These are phyloP conservation scores for Agapornis roseicollis DNA, from an alignment of 2,113 vertebrate genomes.

Conservation along the genomic window DNA sequence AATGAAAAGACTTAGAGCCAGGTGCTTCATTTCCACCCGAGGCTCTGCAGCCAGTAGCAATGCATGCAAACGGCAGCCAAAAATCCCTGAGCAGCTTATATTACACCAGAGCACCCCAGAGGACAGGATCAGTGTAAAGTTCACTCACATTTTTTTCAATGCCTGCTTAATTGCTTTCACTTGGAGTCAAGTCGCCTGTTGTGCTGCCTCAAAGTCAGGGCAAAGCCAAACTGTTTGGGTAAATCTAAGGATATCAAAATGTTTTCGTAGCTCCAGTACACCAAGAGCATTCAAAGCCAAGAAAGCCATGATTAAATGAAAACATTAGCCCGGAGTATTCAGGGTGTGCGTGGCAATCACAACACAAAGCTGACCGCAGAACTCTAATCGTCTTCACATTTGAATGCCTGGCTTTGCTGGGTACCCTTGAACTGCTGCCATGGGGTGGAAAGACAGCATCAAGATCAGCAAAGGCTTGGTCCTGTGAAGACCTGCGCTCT, in stretches of 20 bases:
- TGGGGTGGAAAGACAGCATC: not conserved
- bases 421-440: not conserved
- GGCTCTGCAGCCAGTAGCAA: not conserved
- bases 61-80: not conserved
- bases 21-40: not conserved
- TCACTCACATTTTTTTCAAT: not conserved
- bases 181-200: not conserved
- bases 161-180: not conserved
- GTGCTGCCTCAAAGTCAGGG: not conserved
- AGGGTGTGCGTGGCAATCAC: not conserved
- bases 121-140: not conserved
- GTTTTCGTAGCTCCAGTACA: not conserved
- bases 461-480: not conserved
- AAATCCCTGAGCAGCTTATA: not conserved
- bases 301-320: not conserved
- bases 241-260: not conserved
- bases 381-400: not conserved
- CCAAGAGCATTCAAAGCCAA: not conserved
- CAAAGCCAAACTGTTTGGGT: not conserved
- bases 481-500: not conserved
- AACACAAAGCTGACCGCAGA: not conserved
- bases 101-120: not conserved
- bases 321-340: not conserved
- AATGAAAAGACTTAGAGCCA: not conserved
- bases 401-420: not conserved